phyloP scores from a whole-genome alignment of 1,140 invertebrate species.

The Penaeus vannamei region DNA sequence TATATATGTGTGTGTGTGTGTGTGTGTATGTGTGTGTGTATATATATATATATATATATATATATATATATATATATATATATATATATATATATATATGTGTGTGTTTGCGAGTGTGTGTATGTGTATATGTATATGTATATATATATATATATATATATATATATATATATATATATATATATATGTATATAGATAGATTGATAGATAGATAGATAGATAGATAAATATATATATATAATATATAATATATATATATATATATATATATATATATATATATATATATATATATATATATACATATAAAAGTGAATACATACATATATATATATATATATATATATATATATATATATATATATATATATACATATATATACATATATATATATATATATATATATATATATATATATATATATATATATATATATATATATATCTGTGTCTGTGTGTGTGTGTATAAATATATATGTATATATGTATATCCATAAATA shows the following conservation, averaged over 20 bases:
- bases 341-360: conserved; percentile 20
- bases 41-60: too few relatives aligned
- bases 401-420: conserved; percentile 35
- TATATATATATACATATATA: conserved; percentile 37
- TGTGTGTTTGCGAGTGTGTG: neutral
- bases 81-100: neutral
- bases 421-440: too few relatives aligned
- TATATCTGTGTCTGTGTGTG: too few relatives aligned
- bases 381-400: conserved; percentile 33
- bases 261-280: neutral
- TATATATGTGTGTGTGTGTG: neutral
- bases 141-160: neutral
- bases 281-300: neutral
- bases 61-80: conserved; percentile 3
- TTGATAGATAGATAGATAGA: too few relatives aligned
- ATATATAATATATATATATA: neutral
- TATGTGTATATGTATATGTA: neutral
- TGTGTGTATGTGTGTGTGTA: too few relatives aligned
- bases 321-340: neutral
- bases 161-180: conserved; percentile 14
- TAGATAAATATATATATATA: too few relatives aligned
- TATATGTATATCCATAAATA: too few relatives aligned
- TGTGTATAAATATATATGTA: too few relatives aligned
- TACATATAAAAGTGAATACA: too few relatives aligned
- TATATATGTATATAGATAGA: conserved; percentile 3